Base-by-base conservation (phyloP, 2,888 invertebrate species). In the Terebella lapidaria region DNA sequence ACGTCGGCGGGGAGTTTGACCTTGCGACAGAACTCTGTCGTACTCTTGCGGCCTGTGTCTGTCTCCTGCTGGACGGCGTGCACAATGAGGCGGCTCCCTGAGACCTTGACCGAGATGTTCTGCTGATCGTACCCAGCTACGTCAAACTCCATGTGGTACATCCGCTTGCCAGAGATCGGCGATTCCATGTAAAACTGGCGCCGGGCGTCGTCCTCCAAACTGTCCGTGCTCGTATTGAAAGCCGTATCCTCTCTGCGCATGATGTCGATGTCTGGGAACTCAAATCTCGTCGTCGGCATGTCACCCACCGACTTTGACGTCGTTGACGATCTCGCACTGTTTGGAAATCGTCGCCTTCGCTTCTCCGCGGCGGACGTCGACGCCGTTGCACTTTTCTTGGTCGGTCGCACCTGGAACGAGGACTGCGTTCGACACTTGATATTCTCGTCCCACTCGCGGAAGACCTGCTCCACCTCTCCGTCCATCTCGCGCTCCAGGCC, bases 21-120 rank as follows among this genome's bases (percentile, higher is more conserved):
- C 51, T 62, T 61, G 10, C 66, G 61, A 30, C 66, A 64, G 60
- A 66, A 66, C 35, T 66, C 66, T 26, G 53, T 66, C 3, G 61
- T 64, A 45, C 58, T 59, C 52, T 57, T 61, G 20, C 63, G 59
- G 1, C 63, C 61, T n/a, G 54, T 58, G 22, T 51, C 61, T 15
- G 53, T 56, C 28, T 63, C 61, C 20, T 49, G 52, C 42, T 59
- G 63, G 5, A 61, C 45, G 3, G 66, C 66, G 53, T 62, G 61
- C 20, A 66, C 56, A 24, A 61, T 49, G 1, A 66, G 26, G 15
- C 56, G 51, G 2, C 51, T 42, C 2, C 59, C 62, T 26, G 58
- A 29, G n/a, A 64, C 57, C 29, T 59, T 64, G 4, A 64, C 61
- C n/a, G 62, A 54, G 22, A 64, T 60, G 53, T 66, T 62, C 29